Conservation (phyloP, 1,140 invertebrate genomes). For the Leptinotarsa lineolata region DNA sequence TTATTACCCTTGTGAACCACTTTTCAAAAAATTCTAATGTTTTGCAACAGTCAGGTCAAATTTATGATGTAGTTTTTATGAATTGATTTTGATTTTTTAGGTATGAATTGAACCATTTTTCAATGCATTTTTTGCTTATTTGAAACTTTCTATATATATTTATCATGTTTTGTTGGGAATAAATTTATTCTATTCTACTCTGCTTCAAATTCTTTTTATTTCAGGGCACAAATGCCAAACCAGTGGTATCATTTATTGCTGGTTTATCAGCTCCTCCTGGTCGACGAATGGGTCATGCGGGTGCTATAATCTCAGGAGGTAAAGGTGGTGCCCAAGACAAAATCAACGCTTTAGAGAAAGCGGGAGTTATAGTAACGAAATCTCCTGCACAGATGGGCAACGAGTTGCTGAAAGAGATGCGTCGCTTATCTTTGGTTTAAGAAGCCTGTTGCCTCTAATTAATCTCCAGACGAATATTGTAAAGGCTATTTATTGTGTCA, state of each 20-base stretch:
- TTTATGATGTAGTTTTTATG: too few relatives aligned
- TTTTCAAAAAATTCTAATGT: too few relatives aligned
- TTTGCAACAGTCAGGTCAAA: too few relatives aligned
- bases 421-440: slow-evolving; percentile 65
- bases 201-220: slow-evolving; percentile 42
- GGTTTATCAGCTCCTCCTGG: slow-evolving; percentile 97
- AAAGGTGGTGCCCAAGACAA: slow-evolving; percentile 98
- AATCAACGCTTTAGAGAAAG: slow-evolving; percentile 92
- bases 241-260: slow-evolving; percentile 99
- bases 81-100: too few relatives aligned
- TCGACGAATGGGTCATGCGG: slow-evolving; percentile 97
- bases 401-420: slow-evolving; percentile 87
- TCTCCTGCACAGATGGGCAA: slow-evolving; percentile 96
- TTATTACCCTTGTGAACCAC: too few relatives aligned
- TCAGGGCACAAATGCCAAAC: slow-evolving; percentile 91
- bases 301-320: slow-evolving; percentile 98
- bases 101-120: too few relatives aligned
- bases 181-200: background rate
- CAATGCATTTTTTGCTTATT: too few relatives aligned
- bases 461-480: background rate
- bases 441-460: background rate
- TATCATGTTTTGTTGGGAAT: too few relatives aligned
- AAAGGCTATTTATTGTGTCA: slow-evolving; percentile 21
- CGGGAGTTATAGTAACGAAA: slow-evolving; percentile 91
- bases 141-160: too few relatives aligned